Conservation (phyloP, 2,888 invertebrate species). For the Epinotia bilunana region DNA sequence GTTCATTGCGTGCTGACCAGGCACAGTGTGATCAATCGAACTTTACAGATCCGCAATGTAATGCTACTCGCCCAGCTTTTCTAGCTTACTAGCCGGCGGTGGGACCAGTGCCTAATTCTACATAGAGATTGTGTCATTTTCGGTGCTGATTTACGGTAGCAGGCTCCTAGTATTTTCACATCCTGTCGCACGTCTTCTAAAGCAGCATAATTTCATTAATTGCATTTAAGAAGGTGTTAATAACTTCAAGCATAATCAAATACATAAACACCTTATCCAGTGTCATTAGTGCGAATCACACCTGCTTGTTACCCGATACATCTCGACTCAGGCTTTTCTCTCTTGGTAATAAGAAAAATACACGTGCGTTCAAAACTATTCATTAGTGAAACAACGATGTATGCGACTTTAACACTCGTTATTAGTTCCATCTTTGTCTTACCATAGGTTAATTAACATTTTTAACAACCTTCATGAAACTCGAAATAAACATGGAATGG, state of each 20-base stretch:
- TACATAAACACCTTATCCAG: conserved; percentile 43
- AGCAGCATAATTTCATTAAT: neutral
- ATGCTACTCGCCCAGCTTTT: too few species aligned
- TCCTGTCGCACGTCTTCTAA: neutral
- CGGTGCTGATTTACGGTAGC: too few species aligned
- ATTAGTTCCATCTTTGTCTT: neutral
- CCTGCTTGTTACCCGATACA: conserved; percentile 48
- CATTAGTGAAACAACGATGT: conserved; percentile 13
- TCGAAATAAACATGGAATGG: conserved; percentile 40
- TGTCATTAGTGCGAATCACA: conserved; percentile 47
- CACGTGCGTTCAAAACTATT: conserved; percentile 29
- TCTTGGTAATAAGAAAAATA: conserved; percentile 43
- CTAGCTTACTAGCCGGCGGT: too few species aligned
- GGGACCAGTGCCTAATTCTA: too few species aligned
- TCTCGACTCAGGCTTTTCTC: conserved; percentile 33
- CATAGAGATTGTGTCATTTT: too few species aligned
- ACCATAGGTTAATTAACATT: neutral
- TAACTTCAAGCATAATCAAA: conserved; percentile 30
- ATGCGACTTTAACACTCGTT: neutral
- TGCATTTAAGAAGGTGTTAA: conserved; percentile 1
- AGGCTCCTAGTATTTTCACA: too few species aligned
- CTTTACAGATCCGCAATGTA: too few species aligned
- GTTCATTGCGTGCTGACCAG: too few species aligned
- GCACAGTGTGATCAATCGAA: too few species aligned
- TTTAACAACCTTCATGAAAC: conserved; percentile 12